Evolutionary conservation across 64 coral and sea anemone species (phyloP).

Genomic region (Dendrophyllia cribrosa): DNA sequence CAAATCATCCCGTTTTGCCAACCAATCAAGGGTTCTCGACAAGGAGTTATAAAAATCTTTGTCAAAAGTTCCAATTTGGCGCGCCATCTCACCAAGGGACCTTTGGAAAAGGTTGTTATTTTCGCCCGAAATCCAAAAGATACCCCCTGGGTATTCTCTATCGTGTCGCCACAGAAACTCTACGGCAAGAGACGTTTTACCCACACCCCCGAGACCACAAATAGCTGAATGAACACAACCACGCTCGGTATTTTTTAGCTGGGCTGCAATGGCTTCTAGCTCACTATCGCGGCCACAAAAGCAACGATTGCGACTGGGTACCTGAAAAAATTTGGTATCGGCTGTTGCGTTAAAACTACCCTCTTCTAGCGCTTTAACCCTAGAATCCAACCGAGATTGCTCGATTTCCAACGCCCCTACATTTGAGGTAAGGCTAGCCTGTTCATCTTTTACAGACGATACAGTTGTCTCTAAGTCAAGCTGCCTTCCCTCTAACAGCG

Average conservation of each 20-base stretch:
- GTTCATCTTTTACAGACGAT: neutral
- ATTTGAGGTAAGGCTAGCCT: neutral
- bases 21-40: constrained; percentile 45
- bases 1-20: constrained; percentile 23
- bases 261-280: constrained; percentile 29
- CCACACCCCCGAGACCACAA: constrained; percentile 82
- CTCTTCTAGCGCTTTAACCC: constrained; percentile 44
- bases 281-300: constrained; percentile 76
- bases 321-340: constrained; percentile 47
- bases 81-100: constrained; percentile 63
- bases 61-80: constrained; percentile 64
- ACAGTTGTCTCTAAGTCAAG: neutral
- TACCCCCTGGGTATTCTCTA: constrained; percentile 44
- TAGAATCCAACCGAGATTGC: constrained; percentile 25
- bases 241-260: neutral
- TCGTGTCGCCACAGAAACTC: constrained; percentile 68
- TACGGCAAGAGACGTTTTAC: constrained; percentile 81
- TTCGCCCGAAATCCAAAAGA: constrained; percentile 79
- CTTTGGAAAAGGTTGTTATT: constrained; percentile 53
- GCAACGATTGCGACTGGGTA: constrained; percentile 65
- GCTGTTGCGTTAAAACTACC: neutral
- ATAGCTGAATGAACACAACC: constrained; percentile 42
- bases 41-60: constrained; percentile 47
- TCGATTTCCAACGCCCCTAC: constrained; percentile 32
- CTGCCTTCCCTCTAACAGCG: neutral